Evolutionary conservation across 1,140 invertebrate genomes (phyloP), one percentile per base, ranked within the genome.

Genomic region (Hetaerina americana): DNA sequence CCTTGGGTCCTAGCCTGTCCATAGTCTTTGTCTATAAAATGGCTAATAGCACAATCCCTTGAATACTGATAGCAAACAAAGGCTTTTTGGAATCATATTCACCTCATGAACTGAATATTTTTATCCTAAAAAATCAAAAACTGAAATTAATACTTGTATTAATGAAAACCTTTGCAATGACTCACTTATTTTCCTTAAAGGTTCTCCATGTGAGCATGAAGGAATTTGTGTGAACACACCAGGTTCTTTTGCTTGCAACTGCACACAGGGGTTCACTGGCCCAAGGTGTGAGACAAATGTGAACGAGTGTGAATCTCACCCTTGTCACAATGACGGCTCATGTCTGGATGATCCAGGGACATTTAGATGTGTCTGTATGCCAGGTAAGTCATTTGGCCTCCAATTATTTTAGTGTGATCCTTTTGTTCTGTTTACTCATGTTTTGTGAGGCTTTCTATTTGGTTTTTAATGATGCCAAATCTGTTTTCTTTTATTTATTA

Each of bases 291-390:
- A 97, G 81, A 92, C 91, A 57, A 94, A 94, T 81, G 90, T 95
- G 74, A 96, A 97, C 81, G 95, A 98, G 79, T 97, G 94, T 80
- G 93, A 96, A 79, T 94, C 92, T 3, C 94, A 94, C 81, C 95
- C 95, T 0, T 97, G 95, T 81, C 90, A 93, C 77, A 96, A 96
- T 80, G 93, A 96, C 76, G 94, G 94, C 68, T 96, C 94, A 66
- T 97, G 94, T 77, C 83, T 96, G 70, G 94, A 97, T 77, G 93
- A 96, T 83, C 91, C 93, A n/a, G 94, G 94, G 5, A 95, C 92
- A 5, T 96, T 95, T 82, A 84, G 94, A 75, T 97, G 94, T 78
- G 93, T 96, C 77, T 98, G 96, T 80, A 97, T 98, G 95, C 94
- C 95, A 80, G 95, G 95, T 96, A 86, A 88, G 87, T 80, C 25